A percentile compares a stretch with the other conserved stretches of the same genome.
Conservation (phyloP, 2,797 vertebrate genomes). For the Eulemur albifrons region DNA sequence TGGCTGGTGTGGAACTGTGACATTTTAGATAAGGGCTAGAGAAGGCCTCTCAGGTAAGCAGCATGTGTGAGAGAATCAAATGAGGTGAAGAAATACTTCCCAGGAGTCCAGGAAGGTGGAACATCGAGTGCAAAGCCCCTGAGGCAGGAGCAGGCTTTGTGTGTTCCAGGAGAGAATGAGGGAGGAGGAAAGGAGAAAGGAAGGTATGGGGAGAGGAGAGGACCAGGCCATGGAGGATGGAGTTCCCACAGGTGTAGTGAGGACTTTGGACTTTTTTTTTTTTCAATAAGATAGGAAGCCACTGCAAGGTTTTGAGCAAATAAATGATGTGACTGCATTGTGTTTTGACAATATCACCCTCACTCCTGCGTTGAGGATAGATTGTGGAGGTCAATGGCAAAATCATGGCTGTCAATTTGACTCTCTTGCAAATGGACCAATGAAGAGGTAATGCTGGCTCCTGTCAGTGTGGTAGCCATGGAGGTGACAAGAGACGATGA, state of each 20-base stretch:
- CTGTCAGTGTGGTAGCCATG: not conserved
- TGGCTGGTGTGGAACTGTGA: not conserved
- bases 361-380: not conserved
- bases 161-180: not conserved
- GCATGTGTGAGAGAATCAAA: not conserved
- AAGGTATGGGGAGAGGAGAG: not conserved
- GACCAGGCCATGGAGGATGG: not conserved
- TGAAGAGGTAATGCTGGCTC: not conserved
- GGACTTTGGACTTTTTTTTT: not conserved
- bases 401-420: not conserved
- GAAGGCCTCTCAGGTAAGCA: not conserved
- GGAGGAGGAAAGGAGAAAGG: not conserved
- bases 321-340: not conserved
- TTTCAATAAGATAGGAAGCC: not conserved
- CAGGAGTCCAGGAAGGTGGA: not conserved
- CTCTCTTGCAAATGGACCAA: not conserved
- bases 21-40: not conserved
- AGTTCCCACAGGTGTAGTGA: not conserved
- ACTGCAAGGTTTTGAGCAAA: not conserved
- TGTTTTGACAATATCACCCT: not conserved
- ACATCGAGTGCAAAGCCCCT: not conserved
- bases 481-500: not conserved
- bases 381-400: not conserved
- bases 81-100: not conserved
- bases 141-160: not conserved